Conservation (phyloP, 1,140 invertebrate species). For the Aphelinus certus region DNA sequence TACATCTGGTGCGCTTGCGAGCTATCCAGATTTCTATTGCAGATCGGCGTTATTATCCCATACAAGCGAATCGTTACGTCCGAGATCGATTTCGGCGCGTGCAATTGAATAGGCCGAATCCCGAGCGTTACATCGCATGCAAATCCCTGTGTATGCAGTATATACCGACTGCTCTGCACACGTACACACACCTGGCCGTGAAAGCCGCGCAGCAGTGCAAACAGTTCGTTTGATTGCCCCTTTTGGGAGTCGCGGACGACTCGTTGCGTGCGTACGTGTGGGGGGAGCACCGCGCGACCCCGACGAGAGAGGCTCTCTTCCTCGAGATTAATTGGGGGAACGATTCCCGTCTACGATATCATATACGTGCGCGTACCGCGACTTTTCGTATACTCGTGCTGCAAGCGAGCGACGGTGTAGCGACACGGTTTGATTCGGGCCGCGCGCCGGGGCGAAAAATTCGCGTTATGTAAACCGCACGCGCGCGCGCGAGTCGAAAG, state of each 20-base stretch:
- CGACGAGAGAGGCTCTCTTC: not conserved
- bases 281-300: not conserved
- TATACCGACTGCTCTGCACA: not conserved
- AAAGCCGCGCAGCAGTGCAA: not conserved
- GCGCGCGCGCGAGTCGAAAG: constrained; percentile 15
- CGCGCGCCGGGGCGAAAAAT: constrained; percentile 15
- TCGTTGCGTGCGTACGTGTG: not conserved
- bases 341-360: constrained; percentile 23
- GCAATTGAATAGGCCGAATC: constrained; percentile 25
- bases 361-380: not conserved
- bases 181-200: constrained; percentile 5
- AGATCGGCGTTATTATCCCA: constrained; percentile 18
- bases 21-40: not conserved
- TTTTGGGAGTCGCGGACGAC: constrained; percentile 9
- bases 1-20: not conserved
- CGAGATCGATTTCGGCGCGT: constrained; percentile 28
- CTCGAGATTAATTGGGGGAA: constrained; percentile 14
- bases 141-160: not conserved
- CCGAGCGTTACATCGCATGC: not conserved
- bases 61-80: constrained; percentile 22
- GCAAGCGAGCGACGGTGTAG: not conserved
- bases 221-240: constrained; percentile 13
- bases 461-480: constrained; percentile 27
- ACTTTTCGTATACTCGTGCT: constrained; percentile 12
- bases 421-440: constrained; percentile 9